A percentile compares a stretch with the other conserved stretches of the same genome.
These are phyloP conservation scores for Dreissena polymorpha DNA, from an alignment of 1,140 invertebrate species.

Conservation along the genomic window DNA sequence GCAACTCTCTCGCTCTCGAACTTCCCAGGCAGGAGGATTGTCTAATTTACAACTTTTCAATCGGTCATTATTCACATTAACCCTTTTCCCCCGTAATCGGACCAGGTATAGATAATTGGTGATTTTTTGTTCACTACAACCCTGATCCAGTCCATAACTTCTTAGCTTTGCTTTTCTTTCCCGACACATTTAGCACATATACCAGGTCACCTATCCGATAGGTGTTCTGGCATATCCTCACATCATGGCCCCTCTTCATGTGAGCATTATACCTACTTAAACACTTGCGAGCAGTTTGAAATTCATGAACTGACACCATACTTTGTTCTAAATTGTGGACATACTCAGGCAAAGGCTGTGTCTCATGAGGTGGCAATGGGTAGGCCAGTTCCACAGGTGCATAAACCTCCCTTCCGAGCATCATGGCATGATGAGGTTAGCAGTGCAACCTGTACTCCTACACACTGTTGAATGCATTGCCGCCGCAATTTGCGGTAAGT, in stretches of 20 bases:
- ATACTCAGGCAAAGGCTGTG: no score
- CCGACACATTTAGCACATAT: no score
- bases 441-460: constrained; percentile 15
- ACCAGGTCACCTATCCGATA: constrained; percentile 28
- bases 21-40: no score
- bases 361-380: no score
- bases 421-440: constrained; percentile 39
- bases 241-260: constrained; percentile 27
- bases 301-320: constrained; percentile 24
- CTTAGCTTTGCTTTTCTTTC: background rate
- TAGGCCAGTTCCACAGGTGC: constrained; percentile 29
- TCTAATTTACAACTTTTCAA: no score
- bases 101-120: constrained; percentile 13
- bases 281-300: background rate
- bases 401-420: constrained; percentile 42
- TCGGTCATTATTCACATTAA: no score
- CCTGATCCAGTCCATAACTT: constrained; percentile 42
- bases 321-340: background rate
- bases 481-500: constrained; percentile 22
- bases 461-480: constrained; percentile 9
- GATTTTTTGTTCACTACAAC: background rate
- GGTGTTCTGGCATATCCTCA: constrained; percentile 11
- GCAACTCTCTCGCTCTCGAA: no score
- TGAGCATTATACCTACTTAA: background rate
- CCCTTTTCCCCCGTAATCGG: background rate